Base-by-base conservation (phyloP, 2,888 invertebrate genomes). In the Emmelina monodactyla region DNA sequence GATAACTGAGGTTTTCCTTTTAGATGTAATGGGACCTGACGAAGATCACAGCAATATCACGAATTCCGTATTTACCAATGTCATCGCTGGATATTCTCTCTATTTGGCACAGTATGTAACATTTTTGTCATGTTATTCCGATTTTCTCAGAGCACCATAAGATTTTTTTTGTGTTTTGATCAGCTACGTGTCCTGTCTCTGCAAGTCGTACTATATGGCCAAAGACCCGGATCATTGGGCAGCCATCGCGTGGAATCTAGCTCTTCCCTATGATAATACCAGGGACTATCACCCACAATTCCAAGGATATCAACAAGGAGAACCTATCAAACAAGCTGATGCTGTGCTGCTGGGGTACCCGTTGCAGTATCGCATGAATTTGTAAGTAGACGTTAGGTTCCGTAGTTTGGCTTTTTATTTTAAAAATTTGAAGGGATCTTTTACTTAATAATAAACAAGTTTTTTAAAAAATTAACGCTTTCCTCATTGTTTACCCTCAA, bases 11-110 rank as follows among this genome's bases (percentile, higher is more conserved):
- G 19, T 19, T 6, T 19, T 19, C 19, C 19, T 62, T 55, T 28
- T 47, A 83, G 82, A 78, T 59, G 82, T 85, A 3, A 85, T 85
- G 85, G 85, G 85, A 1, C 85, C 85, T 1, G 85, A 85, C 43
- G 85, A 85, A 66, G 83, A 85, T 50, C 84, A 85, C 48, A 62
- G 52, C 14, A 80, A 84, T 45, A 63, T 85, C 1, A 76, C 73
- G 13, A 85, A 85, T 39, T 84, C 83, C 3, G 82, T 66, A 0
- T 85, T 82, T 41, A 85, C 85, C 2, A 85, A 85, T 47, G 82
- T 84, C 0, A 72, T 83, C 0, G 81, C 82, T 22, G 83, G 83
- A 22, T 80, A 82, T 37, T 82, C 84, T 0, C 55, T 85, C 1
- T 79, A 84, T 45, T 75, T 85, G 45, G 83, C 83, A 14, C 70